These are phyloP conservation scores for Corvus hawaiiensis DNA, from an alignment of 2,113 vertebrate species.

Conservation along the genomic window DNA sequence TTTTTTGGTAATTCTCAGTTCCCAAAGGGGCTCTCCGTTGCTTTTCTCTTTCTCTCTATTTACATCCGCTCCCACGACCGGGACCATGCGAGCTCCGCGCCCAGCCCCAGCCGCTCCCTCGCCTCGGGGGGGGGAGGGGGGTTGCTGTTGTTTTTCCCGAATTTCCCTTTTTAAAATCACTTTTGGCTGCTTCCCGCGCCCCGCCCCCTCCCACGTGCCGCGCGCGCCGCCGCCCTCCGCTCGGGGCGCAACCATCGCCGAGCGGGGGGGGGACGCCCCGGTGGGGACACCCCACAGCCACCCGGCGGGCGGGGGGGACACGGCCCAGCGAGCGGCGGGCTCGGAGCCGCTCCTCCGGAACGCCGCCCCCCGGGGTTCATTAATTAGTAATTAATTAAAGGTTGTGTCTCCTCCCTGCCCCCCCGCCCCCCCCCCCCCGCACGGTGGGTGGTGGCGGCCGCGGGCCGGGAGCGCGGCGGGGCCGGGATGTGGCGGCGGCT, in stretches of 20 bases:
- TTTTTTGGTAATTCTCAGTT: background rate
- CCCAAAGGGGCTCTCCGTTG: background rate
- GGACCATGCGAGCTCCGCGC: too few species aligned
- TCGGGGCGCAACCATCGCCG: background rate
- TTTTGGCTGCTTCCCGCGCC: background rate
- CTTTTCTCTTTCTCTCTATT: background rate
- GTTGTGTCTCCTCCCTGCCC: too few species aligned
- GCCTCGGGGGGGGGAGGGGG: accelerated
- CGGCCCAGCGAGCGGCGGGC: background rate
- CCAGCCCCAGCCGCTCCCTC: too few species aligned
- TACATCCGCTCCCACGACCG: accelerated
- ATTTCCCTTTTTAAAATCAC: background rate
- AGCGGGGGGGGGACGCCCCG: accelerated
- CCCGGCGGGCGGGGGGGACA: background rate
- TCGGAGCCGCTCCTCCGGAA: background rate
- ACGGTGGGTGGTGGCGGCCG: background rate
- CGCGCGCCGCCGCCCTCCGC: background rate
- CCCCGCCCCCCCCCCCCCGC: background rate
- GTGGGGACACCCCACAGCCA: background rate
- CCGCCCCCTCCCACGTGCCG: background rate
- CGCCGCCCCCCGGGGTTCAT: too few species aligned
- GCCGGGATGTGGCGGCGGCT: conserved; percentile 4
- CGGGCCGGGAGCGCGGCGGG: background rate
- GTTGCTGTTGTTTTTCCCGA: background rate
- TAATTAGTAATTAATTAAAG: background rate